These are phyloP conservation scores for Microctenopoma lineatum DNA, from an alignment of 2,797 vertebrate genomes.

Conservation along the genomic window DNA sequence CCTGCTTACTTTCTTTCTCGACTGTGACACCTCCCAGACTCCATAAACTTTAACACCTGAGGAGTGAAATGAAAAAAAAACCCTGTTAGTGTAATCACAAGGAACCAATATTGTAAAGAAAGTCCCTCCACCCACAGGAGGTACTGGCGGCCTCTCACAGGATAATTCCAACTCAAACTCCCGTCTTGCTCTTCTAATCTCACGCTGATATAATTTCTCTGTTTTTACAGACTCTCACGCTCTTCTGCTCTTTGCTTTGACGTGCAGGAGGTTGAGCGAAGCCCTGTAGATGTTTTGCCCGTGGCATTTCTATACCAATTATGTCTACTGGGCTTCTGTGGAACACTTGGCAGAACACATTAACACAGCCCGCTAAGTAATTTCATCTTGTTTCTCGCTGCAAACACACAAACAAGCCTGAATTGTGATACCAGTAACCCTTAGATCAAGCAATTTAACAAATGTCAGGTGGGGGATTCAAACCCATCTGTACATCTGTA, in stretches of 20 bases:
- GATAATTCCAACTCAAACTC: conserved; percentile 12
- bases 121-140: conserved; percentile 9
- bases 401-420: conserved; percentile 14
- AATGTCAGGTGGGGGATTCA: conserved; percentile 24
- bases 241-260: conserved; percentile 7
- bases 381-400: conserved; percentile 20
- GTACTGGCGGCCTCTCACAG: background rate
- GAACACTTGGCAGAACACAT: conserved; percentile 17
- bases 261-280: conserved; percentile 1
- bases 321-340: background rate
- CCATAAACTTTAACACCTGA: too few relatives aligned
- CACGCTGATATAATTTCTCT: conserved; percentile 4
- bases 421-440: conserved; percentile 22
- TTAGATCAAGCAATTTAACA: conserved; percentile 8
- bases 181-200: background rate
- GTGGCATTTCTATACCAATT: conserved; percentile 11
- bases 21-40: too few relatives aligned
- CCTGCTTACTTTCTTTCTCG: too few relatives aligned
- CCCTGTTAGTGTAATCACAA: conserved; percentile 1
- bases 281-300: conserved; percentile 8
- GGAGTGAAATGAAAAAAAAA: too few relatives aligned
- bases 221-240: background rate
- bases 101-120: conserved; percentile 27
- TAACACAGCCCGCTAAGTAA: conserved; percentile 18
- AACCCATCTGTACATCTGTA: background rate